These are phyloP conservation scores for Pachyseris speciosa DNA, from an alignment of 64 coral and sea anemone genomes.

Conservation along the genomic window DNA sequence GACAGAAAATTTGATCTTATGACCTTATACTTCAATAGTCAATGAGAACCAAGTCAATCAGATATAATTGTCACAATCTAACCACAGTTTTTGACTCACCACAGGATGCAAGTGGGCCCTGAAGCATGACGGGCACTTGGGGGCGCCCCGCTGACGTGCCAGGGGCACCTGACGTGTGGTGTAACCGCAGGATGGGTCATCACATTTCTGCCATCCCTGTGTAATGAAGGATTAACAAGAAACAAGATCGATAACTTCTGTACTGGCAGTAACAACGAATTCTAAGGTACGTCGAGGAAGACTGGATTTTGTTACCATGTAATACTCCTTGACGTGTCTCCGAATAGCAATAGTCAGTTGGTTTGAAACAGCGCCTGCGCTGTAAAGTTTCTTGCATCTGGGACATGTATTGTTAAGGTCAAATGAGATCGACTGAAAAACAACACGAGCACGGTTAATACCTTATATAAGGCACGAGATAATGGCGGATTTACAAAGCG, in stretches of 20 bases:
- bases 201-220: conserved; percentile 94
- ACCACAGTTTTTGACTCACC: conserved; percentile 60
- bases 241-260: background rate
- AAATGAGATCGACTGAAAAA: conserved; percentile 16
- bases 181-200: conserved; percentile 93
- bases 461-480: no score
- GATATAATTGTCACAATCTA: no score
- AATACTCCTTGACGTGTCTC: conserved; percentile 89
- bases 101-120: conserved; percentile 76
- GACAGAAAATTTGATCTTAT: no score
- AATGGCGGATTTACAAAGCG: no score
- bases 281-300: no score
- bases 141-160: conserved; percentile 70
- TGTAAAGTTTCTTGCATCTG: conserved; percentile 68
- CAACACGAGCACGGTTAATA: background rate
- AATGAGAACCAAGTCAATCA: no score
- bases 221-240: background rate
- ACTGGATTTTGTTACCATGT: conserved; percentile 65
- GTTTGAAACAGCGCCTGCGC: conserved; percentile 70
- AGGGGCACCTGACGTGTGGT: conserved; percentile 84
- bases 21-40: no score
- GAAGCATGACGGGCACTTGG: conserved; percentile 77
- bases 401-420: conserved; percentile 40
- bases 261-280: no score
- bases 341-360: conserved; percentile 80